phyloP scores from a whole-genome alignment of 2,797 vertebrate species.

The Antrozous pallidus region DNA sequence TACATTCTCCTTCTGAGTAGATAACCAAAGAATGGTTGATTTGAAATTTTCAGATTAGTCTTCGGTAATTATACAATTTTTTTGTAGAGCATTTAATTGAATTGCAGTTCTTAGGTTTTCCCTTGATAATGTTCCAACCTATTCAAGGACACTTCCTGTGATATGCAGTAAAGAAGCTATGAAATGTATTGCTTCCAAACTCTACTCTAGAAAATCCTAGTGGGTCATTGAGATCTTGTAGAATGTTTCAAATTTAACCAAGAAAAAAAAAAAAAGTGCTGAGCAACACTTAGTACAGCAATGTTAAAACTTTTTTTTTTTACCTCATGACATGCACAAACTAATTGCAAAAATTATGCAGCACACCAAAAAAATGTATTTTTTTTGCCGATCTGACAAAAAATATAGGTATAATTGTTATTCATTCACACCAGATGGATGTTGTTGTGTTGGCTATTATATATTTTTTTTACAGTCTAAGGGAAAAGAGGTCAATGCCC shows the following conservation, averaged over 20 bases:
- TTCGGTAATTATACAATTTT: conserved; percentile 4
- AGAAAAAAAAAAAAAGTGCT: neutral
- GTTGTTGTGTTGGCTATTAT: neutral
- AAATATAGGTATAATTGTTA: neutral
- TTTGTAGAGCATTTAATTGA: conserved; percentile 34
- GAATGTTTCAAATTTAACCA: neutral
- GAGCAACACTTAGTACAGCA: neutral
- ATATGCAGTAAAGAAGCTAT: neutral
- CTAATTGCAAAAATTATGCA: neutral
- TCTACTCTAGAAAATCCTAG: neutral
- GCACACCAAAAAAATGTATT: neutral
- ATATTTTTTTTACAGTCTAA: neutral
- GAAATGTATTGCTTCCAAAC: neutral
- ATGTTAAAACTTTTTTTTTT: neutral
- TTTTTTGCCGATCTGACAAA: neutral
- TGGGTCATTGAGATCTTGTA: neutral
- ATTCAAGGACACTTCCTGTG: neutral
- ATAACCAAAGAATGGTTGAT: conserved; percentile 2
- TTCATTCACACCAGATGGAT: neutral
- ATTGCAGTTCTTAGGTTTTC: conserved; percentile 26
- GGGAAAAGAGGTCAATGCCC: neutral
- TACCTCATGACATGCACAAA: neutral
- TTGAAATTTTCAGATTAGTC: conserved; percentile 34
- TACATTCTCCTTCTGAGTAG: neutral
- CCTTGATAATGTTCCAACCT: conserved; percentile 16